A percentile compares a stretch with the other conserved stretches of the same genome.
These are phyloP conservation scores for Helleia helle DNA, from an alignment of 2,888 invertebrate species.

Conservation along the genomic window DNA sequence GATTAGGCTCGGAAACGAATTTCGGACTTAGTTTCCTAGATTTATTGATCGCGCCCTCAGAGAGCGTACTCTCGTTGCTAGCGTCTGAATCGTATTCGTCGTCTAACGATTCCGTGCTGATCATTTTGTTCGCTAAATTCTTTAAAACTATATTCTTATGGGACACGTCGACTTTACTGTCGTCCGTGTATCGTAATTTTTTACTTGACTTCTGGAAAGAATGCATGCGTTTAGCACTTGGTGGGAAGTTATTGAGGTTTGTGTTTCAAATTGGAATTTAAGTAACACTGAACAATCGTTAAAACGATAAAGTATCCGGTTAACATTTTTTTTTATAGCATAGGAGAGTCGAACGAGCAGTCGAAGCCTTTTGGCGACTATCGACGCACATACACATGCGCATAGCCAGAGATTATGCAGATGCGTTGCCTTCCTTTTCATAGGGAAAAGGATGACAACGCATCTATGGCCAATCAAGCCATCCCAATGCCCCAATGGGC, in stretches of 20 bases:
- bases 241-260: slow-evolving; percentile 16
- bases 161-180: slow-evolving; percentile 49
- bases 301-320: too few species aligned
- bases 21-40: slow-evolving; percentile 56
- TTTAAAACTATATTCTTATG: slow-evolving; percentile 62
- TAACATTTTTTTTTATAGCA: too few species aligned
- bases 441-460: too few species aligned
- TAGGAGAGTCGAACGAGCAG: too few species aligned
- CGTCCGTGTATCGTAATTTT: slow-evolving; percentile 48
- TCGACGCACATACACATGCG: too few species aligned
- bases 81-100: slow-evolving; percentile 57
- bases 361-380: too few species aligned
- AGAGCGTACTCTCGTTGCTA: slow-evolving; percentile 60
- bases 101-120: slow-evolving; percentile 50
- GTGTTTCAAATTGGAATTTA: not conserved
- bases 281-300: too few species aligned
- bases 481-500: too few species aligned
- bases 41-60: slow-evolving; percentile 51
- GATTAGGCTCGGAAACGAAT: slow-evolving; percentile 64
- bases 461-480: too few species aligned
- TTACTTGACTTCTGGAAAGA: slow-evolving; percentile 55
- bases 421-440: too few species aligned
- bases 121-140: slow-evolving; percentile 59
- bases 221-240: slow-evolving; percentile 31
- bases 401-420: too few species aligned